These are phyloP conservation scores for Heliconius aoede DNA, from an alignment of 2,888 invertebrate species.

Conservation along the genomic window DNA sequence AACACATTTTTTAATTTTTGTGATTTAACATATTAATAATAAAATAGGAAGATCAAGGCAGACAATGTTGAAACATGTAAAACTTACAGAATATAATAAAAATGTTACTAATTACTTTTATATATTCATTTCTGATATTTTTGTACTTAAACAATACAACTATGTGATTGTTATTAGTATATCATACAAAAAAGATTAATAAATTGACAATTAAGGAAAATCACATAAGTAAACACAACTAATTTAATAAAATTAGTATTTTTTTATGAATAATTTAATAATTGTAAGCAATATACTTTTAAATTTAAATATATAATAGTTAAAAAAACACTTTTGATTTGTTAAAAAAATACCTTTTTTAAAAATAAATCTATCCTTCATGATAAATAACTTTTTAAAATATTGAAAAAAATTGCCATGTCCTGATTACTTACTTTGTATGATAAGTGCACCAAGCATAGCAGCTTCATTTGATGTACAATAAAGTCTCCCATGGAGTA, in stretches of 20 bases:
- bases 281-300: neutral
- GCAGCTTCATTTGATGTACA: conserved; percentile 95
- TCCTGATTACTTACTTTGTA: conserved; percentile 89
- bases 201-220: neutral
- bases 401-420: neutral
- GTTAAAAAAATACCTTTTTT: conserved; percentile 31
- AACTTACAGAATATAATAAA: conserved; percentile 1
- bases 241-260: no score
- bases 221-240: neutral
- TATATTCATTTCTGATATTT: no score
- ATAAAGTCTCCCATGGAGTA: conserved; percentile 96
- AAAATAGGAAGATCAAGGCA: neutral
- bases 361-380: neutral
- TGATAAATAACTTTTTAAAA: neutral
- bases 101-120: neutral
- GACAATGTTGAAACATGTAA: neutral
- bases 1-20: neutral
- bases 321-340: neutral
- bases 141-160: neutral
- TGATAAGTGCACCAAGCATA: conserved; percentile 94
- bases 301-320: no score
- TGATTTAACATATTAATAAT: neutral
- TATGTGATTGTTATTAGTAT: neutral
- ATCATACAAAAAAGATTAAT: conserved; percentile 2
- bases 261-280: no score